These are phyloP conservation scores for Myiotriccus ornatus DNA, from an alignment of 2,797 vertebrate species.

Conservation along the genomic window DNA sequence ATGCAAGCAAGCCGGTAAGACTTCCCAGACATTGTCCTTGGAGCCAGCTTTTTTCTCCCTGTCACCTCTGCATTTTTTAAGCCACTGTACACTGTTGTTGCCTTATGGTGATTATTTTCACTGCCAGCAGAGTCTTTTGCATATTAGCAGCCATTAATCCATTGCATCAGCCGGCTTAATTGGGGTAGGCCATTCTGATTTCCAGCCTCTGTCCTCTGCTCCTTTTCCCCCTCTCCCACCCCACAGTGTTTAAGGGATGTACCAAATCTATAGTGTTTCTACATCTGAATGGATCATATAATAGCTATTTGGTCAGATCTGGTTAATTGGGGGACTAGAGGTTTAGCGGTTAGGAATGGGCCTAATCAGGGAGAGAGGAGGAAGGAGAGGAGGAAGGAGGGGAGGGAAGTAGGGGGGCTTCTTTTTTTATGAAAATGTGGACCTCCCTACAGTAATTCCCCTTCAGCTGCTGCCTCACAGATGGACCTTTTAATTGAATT, in stretches of 20 bases:
- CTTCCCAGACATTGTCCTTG: not conserved
- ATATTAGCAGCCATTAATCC: slow-evolving; percentile 59
- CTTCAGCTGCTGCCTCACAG: slow-evolving; percentile 79
- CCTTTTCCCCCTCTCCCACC: not conserved
- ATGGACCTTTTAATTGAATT: slow-evolving; percentile 83
- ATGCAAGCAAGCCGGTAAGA: not conserved
- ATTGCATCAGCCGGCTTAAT: slow-evolving; percentile 52
- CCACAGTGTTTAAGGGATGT: not conserved
- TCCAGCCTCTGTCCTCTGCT: slow-evolving; percentile 36
- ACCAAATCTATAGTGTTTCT: slow-evolving; percentile 39
- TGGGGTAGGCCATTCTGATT: slow-evolving; percentile 16
- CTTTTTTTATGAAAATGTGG: slow-evolving; percentile 76
- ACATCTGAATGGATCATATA: slow-evolving; percentile 66
- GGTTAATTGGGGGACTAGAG: slow-evolving; percentile 71
- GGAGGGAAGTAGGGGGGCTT: not conserved
- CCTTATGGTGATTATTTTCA: slow-evolving; percentile 54
- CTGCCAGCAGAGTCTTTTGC: slow-evolving; percentile 46
- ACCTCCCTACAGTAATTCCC: slow-evolving; percentile 73
- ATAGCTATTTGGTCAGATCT: slow-evolving; percentile 60
- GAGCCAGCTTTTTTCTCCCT: not conserved
- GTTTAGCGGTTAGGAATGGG: slow-evolving; percentile 59
- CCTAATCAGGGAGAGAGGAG: slow-evolving; percentile 55
- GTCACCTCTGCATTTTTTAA: slow-evolving; percentile 32
- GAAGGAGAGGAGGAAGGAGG: not conserved
- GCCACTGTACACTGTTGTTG: not conserved